These are phyloP conservation scores for Chymomyza amoena DNA, from an alignment of 2,888 invertebrate genomes.

Conservation along the genomic window DNA sequence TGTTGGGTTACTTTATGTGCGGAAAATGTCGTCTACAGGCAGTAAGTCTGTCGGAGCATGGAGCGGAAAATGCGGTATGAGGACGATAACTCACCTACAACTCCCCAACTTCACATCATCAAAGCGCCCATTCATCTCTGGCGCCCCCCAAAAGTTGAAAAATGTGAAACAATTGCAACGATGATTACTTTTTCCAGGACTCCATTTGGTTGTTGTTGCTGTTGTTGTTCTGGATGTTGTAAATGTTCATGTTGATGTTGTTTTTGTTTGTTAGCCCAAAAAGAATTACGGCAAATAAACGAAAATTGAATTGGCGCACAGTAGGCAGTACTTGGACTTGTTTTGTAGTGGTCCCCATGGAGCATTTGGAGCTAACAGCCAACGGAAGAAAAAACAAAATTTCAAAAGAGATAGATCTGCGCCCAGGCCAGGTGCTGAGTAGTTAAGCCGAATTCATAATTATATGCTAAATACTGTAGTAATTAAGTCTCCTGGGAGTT, in stretches of 20 bases:
- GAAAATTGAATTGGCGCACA: conserved; percentile 64
- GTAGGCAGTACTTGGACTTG: conserved; percentile 40
- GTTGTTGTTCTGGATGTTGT: conserved; percentile 25
- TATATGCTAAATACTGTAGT: conserved; percentile 68
- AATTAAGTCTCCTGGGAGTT: conserved; percentile 61
- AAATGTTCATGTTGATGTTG: conserved; percentile 24
- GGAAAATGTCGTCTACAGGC: conserved; percentile 69
- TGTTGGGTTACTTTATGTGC: conserved; percentile 24
- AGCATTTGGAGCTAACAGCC: conserved; percentile 37
- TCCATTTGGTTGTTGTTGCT: neutral
- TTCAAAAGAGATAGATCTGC: neutral
- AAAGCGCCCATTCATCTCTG: conserved; percentile 65
- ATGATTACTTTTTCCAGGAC: conserved; percentile 64
- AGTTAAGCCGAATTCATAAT: conserved; percentile 48
- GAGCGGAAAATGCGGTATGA: neutral
- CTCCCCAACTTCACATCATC: conserved; percentile 49
- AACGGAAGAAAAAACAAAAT: neutral
- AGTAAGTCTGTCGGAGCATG: conserved; percentile 17
- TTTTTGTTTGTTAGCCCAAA: conserved; percentile 30
- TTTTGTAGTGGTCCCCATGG: conserved; percentile 35
- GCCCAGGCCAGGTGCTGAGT: conserved; percentile 34
- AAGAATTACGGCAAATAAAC: conserved; percentile 52
- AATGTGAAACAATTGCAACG: conserved; percentile 72
- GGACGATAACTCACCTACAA: conserved; percentile 18
- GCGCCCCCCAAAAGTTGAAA: conserved; percentile 50